A percentile compares a stretch with the other conserved stretches of the same genome.
Conservation (phyloP, 2,797 vertebrate species). For the Momotus momota region DNA sequence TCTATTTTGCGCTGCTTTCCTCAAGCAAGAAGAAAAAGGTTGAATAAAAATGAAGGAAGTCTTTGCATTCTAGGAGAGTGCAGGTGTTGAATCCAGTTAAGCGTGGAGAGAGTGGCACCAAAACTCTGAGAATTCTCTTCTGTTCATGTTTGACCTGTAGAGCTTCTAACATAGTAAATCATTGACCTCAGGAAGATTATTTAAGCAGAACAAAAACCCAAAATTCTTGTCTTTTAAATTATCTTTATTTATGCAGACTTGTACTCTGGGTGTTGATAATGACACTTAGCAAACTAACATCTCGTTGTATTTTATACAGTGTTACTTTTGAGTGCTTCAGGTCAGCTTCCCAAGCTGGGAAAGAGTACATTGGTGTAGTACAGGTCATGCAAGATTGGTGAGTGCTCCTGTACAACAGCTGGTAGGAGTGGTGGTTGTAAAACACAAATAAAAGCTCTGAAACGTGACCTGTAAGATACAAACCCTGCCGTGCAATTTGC, state of each 20-base stretch:
- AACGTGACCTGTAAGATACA: neutral
- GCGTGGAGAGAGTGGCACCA: neutral
- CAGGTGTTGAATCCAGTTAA: neutral
- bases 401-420: neutral
- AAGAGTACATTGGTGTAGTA: neutral
- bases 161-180: neutral
- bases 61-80: neutral
- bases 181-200: neutral
- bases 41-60: neutral
- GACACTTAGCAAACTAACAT: neutral
- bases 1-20: neutral
- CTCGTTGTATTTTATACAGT: neutral
- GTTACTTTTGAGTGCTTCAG: neutral
- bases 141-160: neutral
- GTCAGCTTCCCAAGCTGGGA: neutral
- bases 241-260: neutral
- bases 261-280: neutral
- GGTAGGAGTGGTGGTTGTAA: neutral
- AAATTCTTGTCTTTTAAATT: neutral
- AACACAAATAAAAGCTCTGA: neutral
- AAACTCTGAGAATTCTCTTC: neutral
- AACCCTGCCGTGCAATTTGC: rapidly evolving
- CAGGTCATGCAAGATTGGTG: neutral
- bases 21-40: neutral
- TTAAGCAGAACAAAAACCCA: neutral